These are phyloP conservation scores for Tetragonula carbonaria DNA, from an alignment of 2,888 invertebrate genomes.

Conservation along the genomic window DNA sequence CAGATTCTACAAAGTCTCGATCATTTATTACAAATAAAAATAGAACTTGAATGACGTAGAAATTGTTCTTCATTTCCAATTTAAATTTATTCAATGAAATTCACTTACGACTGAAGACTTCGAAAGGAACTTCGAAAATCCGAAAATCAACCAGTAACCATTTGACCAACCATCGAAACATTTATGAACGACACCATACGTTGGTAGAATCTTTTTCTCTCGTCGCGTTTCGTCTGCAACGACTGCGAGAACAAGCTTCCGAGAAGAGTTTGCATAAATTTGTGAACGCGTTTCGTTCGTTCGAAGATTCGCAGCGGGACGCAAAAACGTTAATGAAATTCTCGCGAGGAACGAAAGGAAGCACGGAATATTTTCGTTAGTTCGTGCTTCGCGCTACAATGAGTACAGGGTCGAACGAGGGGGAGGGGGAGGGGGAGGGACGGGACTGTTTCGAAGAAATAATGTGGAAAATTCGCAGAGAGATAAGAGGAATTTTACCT, in stretches of 20 bases:
- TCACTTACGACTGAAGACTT: neutral
- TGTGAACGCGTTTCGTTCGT: conserved; percentile 23
- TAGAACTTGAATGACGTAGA: neutral
- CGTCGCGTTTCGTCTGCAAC: neutral
- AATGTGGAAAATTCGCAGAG: conserved; percentile 23
- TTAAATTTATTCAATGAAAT: neutral
- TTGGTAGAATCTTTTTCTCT: neutral
- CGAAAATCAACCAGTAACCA: neutral
- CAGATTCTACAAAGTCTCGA: neutral
- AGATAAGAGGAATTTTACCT: conserved; percentile 23
- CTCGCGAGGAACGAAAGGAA: neutral
- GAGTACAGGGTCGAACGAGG: neutral
- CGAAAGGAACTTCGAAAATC: neutral
- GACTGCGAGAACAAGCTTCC: conserved; percentile 8
- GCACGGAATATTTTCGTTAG: neutral
- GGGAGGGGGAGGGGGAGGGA: too few species aligned
- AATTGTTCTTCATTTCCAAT: neutral
- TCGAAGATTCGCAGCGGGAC: neutral
- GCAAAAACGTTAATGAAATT: conserved; percentile 36
- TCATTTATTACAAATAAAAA: neutral
- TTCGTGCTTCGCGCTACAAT: neutral
- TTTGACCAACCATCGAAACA: neutral
- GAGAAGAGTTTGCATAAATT: conserved; percentile 30
- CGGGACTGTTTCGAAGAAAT: neutral
- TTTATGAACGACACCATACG: neutral